Conservation (phyloP, 1,140 invertebrate species). For the Drosophila sp. region DNA sequence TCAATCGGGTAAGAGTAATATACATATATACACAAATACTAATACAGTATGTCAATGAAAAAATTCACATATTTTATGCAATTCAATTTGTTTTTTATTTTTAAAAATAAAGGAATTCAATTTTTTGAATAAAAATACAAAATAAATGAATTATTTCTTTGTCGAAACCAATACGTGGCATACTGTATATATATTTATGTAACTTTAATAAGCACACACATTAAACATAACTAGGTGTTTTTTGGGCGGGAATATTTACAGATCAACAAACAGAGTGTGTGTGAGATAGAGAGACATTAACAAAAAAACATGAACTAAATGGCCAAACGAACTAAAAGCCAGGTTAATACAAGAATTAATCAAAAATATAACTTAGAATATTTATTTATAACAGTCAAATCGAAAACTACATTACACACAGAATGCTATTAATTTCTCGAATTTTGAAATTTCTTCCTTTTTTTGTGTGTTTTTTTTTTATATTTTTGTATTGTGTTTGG, state of each 20-base stretch:
- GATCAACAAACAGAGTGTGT: slow-evolving; percentile 53
- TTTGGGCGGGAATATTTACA: slow-evolving; percentile 35
- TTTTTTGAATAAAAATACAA: no score
- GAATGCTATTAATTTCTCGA: background rate
- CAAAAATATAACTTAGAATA: slow-evolving; percentile 21
- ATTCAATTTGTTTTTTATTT: no score
- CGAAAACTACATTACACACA: slow-evolving; percentile 37
- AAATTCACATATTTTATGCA: no score
- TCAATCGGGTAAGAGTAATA: slow-evolving; percentile 30
- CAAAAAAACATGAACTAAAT: slow-evolving; percentile 57
- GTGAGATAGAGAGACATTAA: slow-evolving; percentile 25
- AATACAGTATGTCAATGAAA: no score
- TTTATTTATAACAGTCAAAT: slow-evolving; percentile 12
- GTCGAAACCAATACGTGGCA: no score
- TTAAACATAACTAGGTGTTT: slow-evolving; percentile 11
- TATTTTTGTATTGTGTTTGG: slow-evolving; percentile 17
- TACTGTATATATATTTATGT: slow-evolving; percentile 13
- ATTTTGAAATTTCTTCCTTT: no score
- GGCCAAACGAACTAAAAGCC: slow-evolving; percentile 72
- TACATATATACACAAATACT: slow-evolving; percentile 12
- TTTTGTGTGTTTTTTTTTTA: no score
- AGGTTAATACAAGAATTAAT: slow-evolving; percentile 39
- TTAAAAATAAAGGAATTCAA: no score
- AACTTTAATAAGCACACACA: slow-evolving; percentile 20
- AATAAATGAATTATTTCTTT: no score